phyloP scores from a whole-genome alignment of 2,797 vertebrate species.

The Rallus crepitans region DNA sequence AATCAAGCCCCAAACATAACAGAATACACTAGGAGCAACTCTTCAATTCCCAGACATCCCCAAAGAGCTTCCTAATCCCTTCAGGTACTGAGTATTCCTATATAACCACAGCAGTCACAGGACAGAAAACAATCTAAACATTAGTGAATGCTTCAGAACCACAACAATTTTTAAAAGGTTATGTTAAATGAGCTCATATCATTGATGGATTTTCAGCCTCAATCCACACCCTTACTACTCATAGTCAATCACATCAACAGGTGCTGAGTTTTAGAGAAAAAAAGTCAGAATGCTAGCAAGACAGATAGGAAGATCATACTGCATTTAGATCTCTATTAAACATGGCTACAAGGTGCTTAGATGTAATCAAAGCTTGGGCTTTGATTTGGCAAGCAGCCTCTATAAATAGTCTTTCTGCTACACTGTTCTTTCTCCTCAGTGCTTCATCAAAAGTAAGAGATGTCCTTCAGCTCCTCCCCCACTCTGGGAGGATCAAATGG shows the following conservation, averaged over 20 bases:
- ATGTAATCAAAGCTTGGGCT: neutral
- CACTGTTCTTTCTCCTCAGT: neutral
- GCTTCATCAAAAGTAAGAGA: conserved; percentile 18
- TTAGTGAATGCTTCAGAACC: neutral
- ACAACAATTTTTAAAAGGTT: neutral
- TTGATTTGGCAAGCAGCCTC: conserved; percentile 39
- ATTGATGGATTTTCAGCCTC: neutral
- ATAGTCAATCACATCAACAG: neutral
- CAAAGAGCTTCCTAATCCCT: neutral
- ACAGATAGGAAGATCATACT: neutral
- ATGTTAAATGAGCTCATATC: neutral
- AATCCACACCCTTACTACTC: neutral
- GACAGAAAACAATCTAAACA: neutral
- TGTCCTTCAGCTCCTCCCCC: conserved; percentile 21
- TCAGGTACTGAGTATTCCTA: rapidly evolving
- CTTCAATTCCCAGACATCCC: neutral
- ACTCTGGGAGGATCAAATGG: neutral
- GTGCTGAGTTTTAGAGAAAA: neutral
- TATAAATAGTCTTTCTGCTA: conserved; percentile 15
- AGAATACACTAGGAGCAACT: neutral
- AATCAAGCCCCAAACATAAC: neutral
- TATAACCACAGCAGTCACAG: neutral
- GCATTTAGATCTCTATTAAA: conserved; percentile 6
- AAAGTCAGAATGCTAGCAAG: neutral
- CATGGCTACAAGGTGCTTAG: neutral